Base-by-base conservation (phyloP, 2,113 vertebrate genomes). In the Arvicanthis niloticus region DNA sequence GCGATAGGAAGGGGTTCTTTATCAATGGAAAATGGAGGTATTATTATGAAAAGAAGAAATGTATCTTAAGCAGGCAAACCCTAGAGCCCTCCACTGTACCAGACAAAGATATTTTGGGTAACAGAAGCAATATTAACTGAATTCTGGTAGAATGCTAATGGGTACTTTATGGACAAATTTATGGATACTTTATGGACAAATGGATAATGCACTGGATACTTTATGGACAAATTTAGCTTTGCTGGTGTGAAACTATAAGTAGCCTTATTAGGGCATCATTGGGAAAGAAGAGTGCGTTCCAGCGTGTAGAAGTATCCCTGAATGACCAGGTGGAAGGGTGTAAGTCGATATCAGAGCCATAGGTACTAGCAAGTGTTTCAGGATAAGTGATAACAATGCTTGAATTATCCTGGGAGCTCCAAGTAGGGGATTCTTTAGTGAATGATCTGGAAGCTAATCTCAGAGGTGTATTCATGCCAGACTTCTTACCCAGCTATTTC, bases 401-500 rank as follows among this genome's bases (percentile, higher is more conserved):
- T 5, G 45, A 86, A 37, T 58, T 68, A 37, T 67, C 45, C 62
- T n/a, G 42, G 7, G 94, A 76, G 2, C 31, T 78, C 40, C 21
- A 9, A 1, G 68, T 62, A 86, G 40, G 65, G 58, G 26, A 40
- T 88, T 87, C 91, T 51, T 70, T 40, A 93, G 8, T 7, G 93
- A 93, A 81, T 17, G 4, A 94, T 51, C n/a, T 53, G 22, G 24
- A 85, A 72, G 60, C 40, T 62, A 88, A 42, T 42, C 48, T 94
- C 45, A 72, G 26, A 75, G 15, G 34, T n/a, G 13, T 16, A 90
- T 5, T 56, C 95, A 65, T 7, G 17, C 31, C 60, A 90, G 26
- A 90, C 51, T 90, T 86, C 53, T 82, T 85, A 84, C 3, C 70
- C 45, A 53, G 29, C 56, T 91, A 62, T 94, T 58, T 85, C n/a